phyloP scores from a whole-genome alignment of 2,888 invertebrate genomes.

The Scaptomyza reducta region DNA sequence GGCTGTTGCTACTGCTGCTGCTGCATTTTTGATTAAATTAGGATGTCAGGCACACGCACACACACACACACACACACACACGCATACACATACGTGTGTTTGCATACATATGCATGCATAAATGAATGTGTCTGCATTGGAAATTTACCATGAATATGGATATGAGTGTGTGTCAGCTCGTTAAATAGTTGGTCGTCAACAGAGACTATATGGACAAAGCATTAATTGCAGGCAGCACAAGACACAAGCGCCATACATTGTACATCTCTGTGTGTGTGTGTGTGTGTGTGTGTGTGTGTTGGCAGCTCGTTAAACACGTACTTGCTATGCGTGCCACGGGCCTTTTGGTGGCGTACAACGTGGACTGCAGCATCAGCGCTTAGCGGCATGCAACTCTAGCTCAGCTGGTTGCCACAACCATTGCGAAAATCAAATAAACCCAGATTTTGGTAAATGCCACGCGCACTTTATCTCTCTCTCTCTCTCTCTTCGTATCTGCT shows the following conservation, averaged over 20 bases:
- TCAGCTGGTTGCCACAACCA: constrained; percentile 6
- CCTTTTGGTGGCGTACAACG: not conserved
- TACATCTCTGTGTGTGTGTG: not conserved
- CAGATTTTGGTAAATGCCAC: not conserved
- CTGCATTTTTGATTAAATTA: not conserved
- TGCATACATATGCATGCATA: not conserved
- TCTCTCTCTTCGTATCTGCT: too few relatives aligned
- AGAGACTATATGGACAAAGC: constrained; percentile 17
- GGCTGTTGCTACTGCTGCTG: not conserved
- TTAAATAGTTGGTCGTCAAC: constrained; percentile 20
- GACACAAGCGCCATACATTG: not conserved
- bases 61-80: not conserved
- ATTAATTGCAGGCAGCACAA: constrained; percentile 37
- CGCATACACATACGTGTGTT: not conserved
- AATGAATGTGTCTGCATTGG: constrained; percentile 10
- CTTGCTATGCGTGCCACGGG: constrained; percentile 30
- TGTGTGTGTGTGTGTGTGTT: constrained; percentile 17
- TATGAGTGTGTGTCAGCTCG: constrained; percentile 6
- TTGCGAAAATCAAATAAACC: constrained; percentile 21
- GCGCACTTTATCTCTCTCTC: not conserved
- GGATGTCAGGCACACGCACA: not conserved
- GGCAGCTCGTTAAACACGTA: constrained; percentile 28
- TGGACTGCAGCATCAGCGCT: not conserved
- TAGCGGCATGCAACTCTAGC: constrained; percentile 10
- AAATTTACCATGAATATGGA: constrained; percentile 35